phyloP scores from a whole-genome alignment of 2,113 vertebrate genomes.

The Ariopsis seemanni region DNA sequence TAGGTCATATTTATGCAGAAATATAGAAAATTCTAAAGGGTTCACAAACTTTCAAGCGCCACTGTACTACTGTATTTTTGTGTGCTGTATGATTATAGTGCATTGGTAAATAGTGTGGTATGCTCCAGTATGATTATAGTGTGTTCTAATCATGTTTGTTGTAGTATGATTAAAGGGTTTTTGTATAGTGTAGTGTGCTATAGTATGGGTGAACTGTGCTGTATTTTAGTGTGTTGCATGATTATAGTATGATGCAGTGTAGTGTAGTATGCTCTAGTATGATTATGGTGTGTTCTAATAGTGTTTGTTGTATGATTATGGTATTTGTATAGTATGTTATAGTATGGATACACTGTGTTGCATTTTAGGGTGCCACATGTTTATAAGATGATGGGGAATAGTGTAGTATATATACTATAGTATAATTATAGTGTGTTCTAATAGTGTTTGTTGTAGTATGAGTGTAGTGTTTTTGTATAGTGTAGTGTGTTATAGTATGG shows the following conservation, averaged over 20 bases:
- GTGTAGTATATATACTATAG: background rate
- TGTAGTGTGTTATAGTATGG: background rate
- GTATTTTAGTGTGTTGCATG: background rate
- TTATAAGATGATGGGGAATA: background rate
- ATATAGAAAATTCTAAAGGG: too few species aligned
- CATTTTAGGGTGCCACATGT: background rate
- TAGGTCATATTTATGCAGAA: too few species aligned
- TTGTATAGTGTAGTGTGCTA: background rate
- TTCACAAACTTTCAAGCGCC: too few species aligned
- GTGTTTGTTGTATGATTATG: too few species aligned
- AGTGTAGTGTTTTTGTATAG: background rate
- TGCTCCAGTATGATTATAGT: too few species aligned
- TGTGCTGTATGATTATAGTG: too few species aligned
- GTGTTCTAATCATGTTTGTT: background rate
- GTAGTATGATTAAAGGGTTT: background rate
- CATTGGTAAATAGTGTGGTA: background rate
- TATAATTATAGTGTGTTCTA: background rate
- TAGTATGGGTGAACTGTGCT: background rate
- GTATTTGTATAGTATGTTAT: background rate
- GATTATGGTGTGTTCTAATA: background rate
- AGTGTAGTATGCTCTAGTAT: background rate
- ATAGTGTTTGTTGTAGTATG: background rate
- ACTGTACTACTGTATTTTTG: too few species aligned
- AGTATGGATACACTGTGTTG: background rate
- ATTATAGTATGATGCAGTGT: background rate